Conservation (phyloP, 2,888 invertebrate genomes). For the Kryphioiulus occultus region DNA sequence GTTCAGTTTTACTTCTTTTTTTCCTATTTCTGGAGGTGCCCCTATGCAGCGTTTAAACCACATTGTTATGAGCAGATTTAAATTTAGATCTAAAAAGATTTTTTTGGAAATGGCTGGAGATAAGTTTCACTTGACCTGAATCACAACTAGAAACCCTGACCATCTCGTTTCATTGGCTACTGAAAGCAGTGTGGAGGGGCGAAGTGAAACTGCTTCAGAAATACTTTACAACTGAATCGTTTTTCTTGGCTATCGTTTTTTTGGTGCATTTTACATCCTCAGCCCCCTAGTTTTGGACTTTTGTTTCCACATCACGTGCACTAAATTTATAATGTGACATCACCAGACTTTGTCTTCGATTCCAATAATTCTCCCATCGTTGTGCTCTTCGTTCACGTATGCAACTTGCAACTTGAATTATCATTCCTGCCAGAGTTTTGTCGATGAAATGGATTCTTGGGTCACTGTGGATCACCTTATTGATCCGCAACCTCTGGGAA, state of each 20-base stretch:
- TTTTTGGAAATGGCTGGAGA: background rate
- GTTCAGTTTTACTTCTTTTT: background rate
- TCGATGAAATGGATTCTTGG: background rate
- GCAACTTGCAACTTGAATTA: constrained; percentile 23
- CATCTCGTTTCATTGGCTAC: background rate
- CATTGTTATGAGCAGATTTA: constrained; percentile 35
- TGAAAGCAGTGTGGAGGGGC: background rate
- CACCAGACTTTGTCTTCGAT: background rate
- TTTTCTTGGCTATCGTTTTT: background rate
- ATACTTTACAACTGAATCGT: background rate
- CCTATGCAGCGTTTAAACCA: background rate
- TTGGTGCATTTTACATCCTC: background rate
- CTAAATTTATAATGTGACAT: constrained; percentile 44
- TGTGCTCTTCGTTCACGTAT: background rate
- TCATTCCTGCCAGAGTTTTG: background rate
- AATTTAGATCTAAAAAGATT: constrained; percentile 25
- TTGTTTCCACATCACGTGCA: constrained; percentile 39
- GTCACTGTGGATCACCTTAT: background rate
- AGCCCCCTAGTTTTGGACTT: background rate
- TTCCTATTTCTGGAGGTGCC: background rate
- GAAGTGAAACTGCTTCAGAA: background rate
- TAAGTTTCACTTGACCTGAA: constrained; percentile 25
- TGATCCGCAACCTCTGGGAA: background rate
- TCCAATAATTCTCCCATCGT: background rate
- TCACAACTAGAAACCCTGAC: constrained; percentile 9